Conservation (phyloP, 2,888 invertebrate species). For the Merodon equestris region DNA sequence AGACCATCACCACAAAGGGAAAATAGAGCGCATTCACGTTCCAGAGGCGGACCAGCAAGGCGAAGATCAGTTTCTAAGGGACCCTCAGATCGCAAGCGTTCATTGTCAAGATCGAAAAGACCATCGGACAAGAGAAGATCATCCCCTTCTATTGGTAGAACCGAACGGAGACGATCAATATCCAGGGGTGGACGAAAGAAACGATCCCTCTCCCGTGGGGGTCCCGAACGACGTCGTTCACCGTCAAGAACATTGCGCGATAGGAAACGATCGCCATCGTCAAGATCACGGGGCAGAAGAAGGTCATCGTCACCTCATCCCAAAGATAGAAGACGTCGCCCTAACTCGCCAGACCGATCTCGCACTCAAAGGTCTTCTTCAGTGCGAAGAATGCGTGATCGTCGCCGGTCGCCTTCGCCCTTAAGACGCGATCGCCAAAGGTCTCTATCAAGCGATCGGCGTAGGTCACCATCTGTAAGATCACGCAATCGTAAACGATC, state of each 20-base stretch:
- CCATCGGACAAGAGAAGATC: neutral
- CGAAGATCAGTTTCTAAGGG: slow-evolving; percentile 72
- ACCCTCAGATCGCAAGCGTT: slow-evolving; percentile 10
- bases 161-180: neutral
- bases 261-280: slow-evolving; percentile 9
- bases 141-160: slow-evolving; percentile 19
- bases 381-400: slow-evolving; percentile 37
- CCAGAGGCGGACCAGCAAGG: slow-evolving; percentile 69
- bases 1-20: slow-evolving; percentile 25
- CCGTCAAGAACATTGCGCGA: slow-evolving; percentile 1
- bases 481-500: slow-evolving; percentile 54
- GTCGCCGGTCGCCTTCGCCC: slow-evolving; percentile 30
- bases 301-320: slow-evolving; percentile 36
- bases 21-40: slow-evolving; percentile 23
- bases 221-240: slow-evolving; percentile 9
- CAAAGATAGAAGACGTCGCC: slow-evolving; percentile 27
- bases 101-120: slow-evolving; percentile 13
- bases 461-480: slow-evolving; percentile 46
- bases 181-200: slow-evolving; percentile 25
- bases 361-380: slow-evolving; percentile 44
- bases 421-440: slow-evolving; percentile 25
- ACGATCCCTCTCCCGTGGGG: slow-evolving; percentile 12
- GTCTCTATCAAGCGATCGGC: slow-evolving; percentile 48
- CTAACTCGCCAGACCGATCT: slow-evolving; percentile 20
- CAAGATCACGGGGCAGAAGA: slow-evolving; percentile 34